These are phyloP conservation scores for Coregonus ussuriensis DNA, from an alignment of 2,797 vertebrate species.

Conservation along the genomic window DNA sequence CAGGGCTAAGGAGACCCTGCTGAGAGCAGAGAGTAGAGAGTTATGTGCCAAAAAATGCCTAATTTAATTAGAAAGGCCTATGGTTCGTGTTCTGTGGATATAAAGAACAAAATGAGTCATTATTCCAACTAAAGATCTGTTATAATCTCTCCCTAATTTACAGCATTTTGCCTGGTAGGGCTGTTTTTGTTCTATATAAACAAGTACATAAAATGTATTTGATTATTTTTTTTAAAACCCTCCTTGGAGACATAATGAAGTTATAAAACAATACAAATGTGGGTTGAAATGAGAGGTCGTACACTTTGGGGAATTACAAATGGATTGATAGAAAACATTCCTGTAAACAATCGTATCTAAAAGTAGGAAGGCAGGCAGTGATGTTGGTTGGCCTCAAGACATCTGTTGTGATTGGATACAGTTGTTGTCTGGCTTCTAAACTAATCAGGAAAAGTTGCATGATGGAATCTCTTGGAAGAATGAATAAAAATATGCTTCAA, in stretches of 20 bases:
- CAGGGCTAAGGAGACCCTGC: conserved; percentile 27
- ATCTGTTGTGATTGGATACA: conserved; percentile 16
- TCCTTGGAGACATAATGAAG: conserved; percentile 24
- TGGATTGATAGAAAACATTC: conserved; percentile 31
- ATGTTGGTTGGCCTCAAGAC: conserved; percentile 18
- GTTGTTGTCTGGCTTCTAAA: conserved; percentile 9
- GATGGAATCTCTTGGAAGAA: conserved; percentile 12
- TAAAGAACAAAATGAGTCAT: conserved; percentile 50
- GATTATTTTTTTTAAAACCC: conserved; percentile 50
- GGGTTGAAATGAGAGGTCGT: conserved; percentile 12
- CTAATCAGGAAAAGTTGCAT: conserved; percentile 5
- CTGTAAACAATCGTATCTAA: conserved; percentile 41
- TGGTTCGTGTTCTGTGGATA: conserved; percentile 54
- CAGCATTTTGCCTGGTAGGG: conserved; percentile 23
- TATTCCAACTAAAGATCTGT: conserved; percentile 47
- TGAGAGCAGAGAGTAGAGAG: conserved; percentile 35
- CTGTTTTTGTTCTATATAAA: conserved; percentile 55
- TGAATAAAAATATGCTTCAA: neutral
- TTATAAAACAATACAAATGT: neutral
- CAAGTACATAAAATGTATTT: conserved; percentile 54
- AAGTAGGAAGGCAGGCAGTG: conserved; percentile 25
- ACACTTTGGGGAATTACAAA: conserved; percentile 19
- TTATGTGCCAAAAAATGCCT: conserved; percentile 41
- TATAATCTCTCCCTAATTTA: conserved; percentile 53
- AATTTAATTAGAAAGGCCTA: conserved; percentile 49